A percentile compares a stretch with the other conserved stretches of the same genome.
Evolutionary conservation across 2,113 vertebrate species (phyloP).

Genomic region (Notiomystis cincta): DNA sequence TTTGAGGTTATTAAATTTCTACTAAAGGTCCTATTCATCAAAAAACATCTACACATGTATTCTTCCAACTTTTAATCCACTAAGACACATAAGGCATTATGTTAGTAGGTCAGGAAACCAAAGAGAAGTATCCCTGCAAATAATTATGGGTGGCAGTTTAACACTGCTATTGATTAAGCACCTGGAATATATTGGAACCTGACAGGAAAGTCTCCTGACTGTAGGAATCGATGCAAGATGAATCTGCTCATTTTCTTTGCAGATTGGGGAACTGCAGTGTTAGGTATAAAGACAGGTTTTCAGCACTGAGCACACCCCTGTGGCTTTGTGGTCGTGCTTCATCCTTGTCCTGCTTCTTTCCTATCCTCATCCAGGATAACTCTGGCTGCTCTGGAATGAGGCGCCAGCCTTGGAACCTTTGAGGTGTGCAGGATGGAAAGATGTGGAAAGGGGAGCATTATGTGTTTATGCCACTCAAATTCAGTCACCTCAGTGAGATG

Average conservation of each 20-base stretch:
- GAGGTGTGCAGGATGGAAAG: not conserved
- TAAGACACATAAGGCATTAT: not conserved
- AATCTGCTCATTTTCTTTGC: not conserved
- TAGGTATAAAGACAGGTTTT: not conserved
- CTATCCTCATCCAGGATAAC: accelerated
- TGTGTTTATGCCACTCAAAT: accelerated
- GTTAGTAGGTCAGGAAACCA: slow-evolving; percentile 38
- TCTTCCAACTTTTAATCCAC: slow-evolving; percentile 37
- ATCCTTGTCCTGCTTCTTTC: not conserved
- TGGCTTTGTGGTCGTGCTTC: not conserved
- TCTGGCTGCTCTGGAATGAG: not conserved
- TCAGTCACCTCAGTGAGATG: not conserved
- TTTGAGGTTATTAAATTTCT: slow-evolving; percentile 61
- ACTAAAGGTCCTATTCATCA: slow-evolving; percentile 51
- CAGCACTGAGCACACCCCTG: accelerated
- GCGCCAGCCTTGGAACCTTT: not conserved
- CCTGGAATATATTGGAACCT: not conserved
- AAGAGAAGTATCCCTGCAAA: slow-evolving; percentile 42
- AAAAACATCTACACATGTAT: slow-evolving; percentile 11
- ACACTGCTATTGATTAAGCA: not conserved
- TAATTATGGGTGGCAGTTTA: not conserved
- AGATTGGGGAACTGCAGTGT: not conserved
- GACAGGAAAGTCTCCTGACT: not conserved
- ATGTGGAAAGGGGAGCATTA: accelerated
- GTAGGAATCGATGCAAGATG: not conserved